Evolutionary conservation across 2,797 vertebrate genomes (phyloP), one percentile per base, ranked within the genome.

Genomic region (Poeciliopsis gracilis): DNA sequence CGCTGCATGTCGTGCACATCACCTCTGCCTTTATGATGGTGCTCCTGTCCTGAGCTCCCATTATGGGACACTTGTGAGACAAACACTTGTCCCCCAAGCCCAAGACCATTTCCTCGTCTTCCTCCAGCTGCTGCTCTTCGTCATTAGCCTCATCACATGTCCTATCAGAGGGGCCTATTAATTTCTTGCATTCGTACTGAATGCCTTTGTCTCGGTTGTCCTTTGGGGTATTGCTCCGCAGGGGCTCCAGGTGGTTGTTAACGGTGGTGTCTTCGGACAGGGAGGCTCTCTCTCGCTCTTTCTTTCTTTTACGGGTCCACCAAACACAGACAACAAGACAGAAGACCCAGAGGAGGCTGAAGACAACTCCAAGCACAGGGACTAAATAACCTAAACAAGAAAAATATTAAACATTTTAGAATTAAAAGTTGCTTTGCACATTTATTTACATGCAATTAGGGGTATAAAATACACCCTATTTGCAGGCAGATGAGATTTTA

Each of bases 271-370:
- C 97, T 74, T 97, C 97, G 25, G 94, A 90, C 46, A 93, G 86
- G 81, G 80, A 18, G 0, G 77, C 81, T 82, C 97, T 94, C 90
- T 97, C 96, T 25, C 97, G 93, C 79, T 96, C 96, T 97, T 98
- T 99, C 96, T 97, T 97, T 82, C 97, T 96, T 86, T 98, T 98
- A 66, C 97, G 95, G 2, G 95, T 97, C 97, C 98, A 99, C 96
- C 97, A 98, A 16, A 98, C 92, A 0, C 97, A 99, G 53, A 98
- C 91, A 13, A 95, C 95, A 69, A 97, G 95, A 69, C 98, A 99
- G 79, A 95, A 96, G 90, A 98, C 89, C 96, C 98, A 99, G 25
- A 99, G 95, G 84, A 97, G 77, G 25, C 96, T 95, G 93, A 98
- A 99, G 46, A 97, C 92, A 0, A 88, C 94, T n/a, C 97, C 97